Evolutionary conservation across 1,140 invertebrate genomes (phyloP).

Genomic region (Zaprionus ornatus): DNA sequence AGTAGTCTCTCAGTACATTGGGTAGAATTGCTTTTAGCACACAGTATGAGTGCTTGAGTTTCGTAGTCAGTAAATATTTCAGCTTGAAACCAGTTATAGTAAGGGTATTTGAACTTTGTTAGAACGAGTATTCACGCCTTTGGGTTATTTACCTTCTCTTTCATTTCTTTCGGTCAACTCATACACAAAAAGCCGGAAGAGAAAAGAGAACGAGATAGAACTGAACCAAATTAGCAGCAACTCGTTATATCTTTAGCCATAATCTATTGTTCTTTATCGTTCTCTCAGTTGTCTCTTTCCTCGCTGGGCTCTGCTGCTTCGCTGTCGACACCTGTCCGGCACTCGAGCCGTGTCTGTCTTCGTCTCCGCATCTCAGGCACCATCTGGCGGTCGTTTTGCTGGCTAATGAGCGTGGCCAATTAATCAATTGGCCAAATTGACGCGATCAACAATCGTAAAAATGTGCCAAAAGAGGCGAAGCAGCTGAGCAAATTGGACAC

Average conservation of each 20-base stretch:
- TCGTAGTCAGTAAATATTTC: too few relatives aligned
- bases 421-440: conserved; percentile 40
- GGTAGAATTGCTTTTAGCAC: too few relatives aligned
- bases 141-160: background rate
- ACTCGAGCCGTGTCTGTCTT: background rate
- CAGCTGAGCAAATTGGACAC: background rate
- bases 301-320: background rate
- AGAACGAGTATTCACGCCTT: background rate
- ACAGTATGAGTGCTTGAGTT: too few relatives aligned
- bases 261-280: conserved; percentile 8
- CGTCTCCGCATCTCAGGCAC: background rate
- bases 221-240: conserved; percentile 37
- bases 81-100: background rate
- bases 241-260: conserved; percentile 16
- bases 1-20: too few relatives aligned
- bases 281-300: background rate
- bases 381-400: background rate
- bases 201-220: background rate
- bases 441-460: background rate
- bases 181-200: conserved; percentile 15
- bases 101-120: background rate
- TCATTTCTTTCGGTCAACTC: conserved; percentile 19
- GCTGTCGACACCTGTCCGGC: conserved; percentile 53
- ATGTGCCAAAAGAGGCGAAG: background rate
- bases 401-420: conserved; percentile 21